These are phyloP conservation scores for Cosmorhoe ocellata DNA, from an alignment of 2,888 invertebrate genomes.

Conservation along the genomic window DNA sequence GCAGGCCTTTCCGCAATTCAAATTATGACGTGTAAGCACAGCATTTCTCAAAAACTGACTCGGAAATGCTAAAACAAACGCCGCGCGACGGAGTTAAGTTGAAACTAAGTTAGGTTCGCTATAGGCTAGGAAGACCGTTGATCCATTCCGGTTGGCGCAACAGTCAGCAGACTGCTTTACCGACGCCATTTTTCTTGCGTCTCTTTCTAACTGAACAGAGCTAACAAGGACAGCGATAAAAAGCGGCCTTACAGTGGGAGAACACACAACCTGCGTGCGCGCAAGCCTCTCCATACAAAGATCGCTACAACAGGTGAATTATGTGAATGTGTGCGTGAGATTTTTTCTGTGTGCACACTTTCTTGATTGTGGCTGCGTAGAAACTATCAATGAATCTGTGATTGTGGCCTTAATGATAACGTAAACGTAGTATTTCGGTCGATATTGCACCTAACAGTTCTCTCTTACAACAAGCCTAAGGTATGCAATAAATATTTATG, in stretches of 20 bases:
- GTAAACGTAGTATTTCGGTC: constrained; percentile 72
- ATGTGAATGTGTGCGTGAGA: constrained; percentile 61
- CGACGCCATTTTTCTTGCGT: constrained; percentile 53
- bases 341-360: constrained; percentile 59
- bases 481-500: constrained; percentile 7
- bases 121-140: constrained; percentile 79
- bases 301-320: constrained; percentile 74
- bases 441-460: constrained; percentile 59
- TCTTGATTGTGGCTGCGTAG: constrained; percentile 52
- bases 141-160: constrained; percentile 77
- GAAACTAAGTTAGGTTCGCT: constrained; percentile 77
- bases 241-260: constrained; percentile 62
- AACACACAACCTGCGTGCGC: constrained; percentile 71
- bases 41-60: constrained; percentile 62
- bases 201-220: constrained; percentile 43
- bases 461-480: constrained; percentile 10
- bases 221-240: constrained; percentile 50
- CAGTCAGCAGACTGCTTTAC: constrained; percentile 66
- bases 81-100: constrained; percentile 69
- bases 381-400: constrained; percentile 15
- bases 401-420: constrained; percentile 64
- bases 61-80: constrained; percentile 66
- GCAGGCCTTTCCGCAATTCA: constrained; percentile 52
- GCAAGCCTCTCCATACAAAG: constrained; percentile 73
- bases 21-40: constrained; percentile 63